Conservation (phyloP, 2,113 vertebrate genomes). For the Clarias batrachus region DNA sequence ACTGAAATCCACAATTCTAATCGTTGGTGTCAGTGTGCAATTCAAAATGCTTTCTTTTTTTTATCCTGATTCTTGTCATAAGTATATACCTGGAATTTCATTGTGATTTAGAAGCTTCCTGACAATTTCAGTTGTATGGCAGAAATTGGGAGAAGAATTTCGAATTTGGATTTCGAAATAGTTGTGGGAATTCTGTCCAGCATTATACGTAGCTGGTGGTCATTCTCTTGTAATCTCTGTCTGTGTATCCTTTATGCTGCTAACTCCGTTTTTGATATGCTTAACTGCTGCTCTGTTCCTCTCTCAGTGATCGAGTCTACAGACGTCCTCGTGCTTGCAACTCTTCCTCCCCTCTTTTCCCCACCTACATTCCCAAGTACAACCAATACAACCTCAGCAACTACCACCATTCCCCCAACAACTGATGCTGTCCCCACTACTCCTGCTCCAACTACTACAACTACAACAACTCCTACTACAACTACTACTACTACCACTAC, state of each 20-base stretch:
- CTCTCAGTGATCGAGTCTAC: constrained; percentile 70
- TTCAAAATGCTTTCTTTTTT: background rate
- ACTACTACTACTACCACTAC: constrained; percentile 55
- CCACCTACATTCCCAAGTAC: constrained; percentile 63
- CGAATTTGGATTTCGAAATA: background rate
- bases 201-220: background rate
- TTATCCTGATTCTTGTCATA: background rate
- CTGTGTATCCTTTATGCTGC: constrained; percentile 31
- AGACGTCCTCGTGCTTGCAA: constrained; percentile 66
- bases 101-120: background rate
- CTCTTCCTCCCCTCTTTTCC: constrained; percentile 64
- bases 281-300: constrained; percentile 72
- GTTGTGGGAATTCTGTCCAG: constrained; percentile 51
- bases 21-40: background rate
- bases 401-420: constrained; percentile 52
- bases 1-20: background rate
- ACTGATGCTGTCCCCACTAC: constrained; percentile 52
- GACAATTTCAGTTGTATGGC: background rate
- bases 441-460: constrained; percentile 51
- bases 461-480: constrained; percentile 56
- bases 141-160: background rate
- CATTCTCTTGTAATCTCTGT: constrained; percentile 41
- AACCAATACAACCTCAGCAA: constrained; percentile 61
- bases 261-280: constrained; percentile 32
- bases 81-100: background rate